Percentiles rank a stretch among this genome's conserved stretches.
phyloP scores from a whole-genome alignment of 2,888 invertebrate genomes.

The Rotaria sp. region DNA sequence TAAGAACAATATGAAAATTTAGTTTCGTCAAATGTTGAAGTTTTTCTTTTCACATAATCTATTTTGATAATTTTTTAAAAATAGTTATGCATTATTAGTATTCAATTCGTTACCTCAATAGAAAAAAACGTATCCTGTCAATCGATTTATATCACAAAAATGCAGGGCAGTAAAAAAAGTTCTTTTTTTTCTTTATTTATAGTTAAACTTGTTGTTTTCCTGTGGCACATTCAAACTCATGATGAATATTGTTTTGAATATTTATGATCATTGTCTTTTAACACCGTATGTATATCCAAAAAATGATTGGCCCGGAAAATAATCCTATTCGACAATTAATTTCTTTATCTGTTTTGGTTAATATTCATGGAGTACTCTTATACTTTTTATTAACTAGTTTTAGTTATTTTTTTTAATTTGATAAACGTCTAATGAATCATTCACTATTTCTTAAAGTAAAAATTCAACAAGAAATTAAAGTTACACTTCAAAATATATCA shows the following conservation, averaged over 20 bases:
- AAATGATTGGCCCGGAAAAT: conserved; percentile 45
- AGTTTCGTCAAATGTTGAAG: too few species aligned
- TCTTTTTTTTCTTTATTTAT: too few species aligned
- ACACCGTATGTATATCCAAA: conserved; percentile 51
- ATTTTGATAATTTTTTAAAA: too few species aligned
- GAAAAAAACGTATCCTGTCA: too few species aligned
- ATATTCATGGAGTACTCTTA: conserved; percentile 49
- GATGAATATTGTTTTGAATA: conserved; percentile 52
- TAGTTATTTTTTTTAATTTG: conserved; percentile 50
- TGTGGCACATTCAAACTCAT: too few species aligned
- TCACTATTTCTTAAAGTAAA: conserved; percentile 49
- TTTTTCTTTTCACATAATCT: too few species aligned
- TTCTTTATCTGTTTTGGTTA: conserved; percentile 48
- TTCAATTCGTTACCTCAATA: too few species aligned
- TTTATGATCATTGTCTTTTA: conserved; percentile 47
- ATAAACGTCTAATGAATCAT: conserved; percentile 49
- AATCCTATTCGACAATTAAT: conserved; percentile 48
- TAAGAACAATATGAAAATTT: too few species aligned
- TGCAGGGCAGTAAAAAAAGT: too few species aligned
- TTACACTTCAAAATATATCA: not conserved
- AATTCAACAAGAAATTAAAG: not conserved
- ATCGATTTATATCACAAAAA: too few species aligned
- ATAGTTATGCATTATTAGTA: too few species aligned
- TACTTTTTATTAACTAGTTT: conserved; percentile 49
- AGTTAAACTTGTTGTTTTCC: too few species aligned